Evolutionary conservation across 2,797 vertebrate species (phyloP), one percentile per base, ranked within the genome.

Genomic region (Alouatta caraya): DNA sequence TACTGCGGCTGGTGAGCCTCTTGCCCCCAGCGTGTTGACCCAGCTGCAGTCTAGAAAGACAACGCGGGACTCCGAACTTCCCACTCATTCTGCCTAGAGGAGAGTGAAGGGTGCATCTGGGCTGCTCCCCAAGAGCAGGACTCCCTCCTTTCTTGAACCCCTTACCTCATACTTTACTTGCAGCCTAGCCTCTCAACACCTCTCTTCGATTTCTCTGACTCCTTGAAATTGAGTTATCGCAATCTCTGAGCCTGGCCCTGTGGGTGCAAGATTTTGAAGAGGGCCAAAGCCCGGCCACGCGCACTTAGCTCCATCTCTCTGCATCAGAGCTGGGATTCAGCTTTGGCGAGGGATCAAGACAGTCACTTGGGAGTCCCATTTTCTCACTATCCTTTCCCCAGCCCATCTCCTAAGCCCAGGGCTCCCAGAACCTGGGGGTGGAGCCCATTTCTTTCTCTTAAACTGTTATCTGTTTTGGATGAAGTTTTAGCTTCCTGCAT

Each of bases 401-500:
- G 28, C 39, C 4, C 5, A 12, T 88, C 46, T 52, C 13, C 44
- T 50, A 86, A 90, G 67, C 42, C 33, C 44, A 37, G 42, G 46
- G 26, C 6, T 75, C 64, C 48, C 46, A 44, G 48, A 93, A 73
- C 61, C 52, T 57, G 79, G 46, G 80, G 39, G 3, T 30, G 33
- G 8, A 76, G n/a, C 12, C 95, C 97, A 84, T 97, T 97, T 97
- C 97, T 94, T 97, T 95, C 95, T 92, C 46, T 9, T 75, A 76
- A 85, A 85, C 96, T 89, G 93, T 97, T 95, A 81, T 39, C 79
- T 89, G 93, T 98, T 85, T 67, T n/a, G 33, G 33, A 67, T 67
- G 64, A 67, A n/a, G 88, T 97, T 97, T 98, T 97, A 96, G 90
- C 37, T 94, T 96, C 93, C 93, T 84, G 95, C 96, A 97, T 97